These are phyloP conservation scores for Argyresthia goedartella DNA, from an alignment of 2,888 invertebrate species.

Conservation along the genomic window DNA sequence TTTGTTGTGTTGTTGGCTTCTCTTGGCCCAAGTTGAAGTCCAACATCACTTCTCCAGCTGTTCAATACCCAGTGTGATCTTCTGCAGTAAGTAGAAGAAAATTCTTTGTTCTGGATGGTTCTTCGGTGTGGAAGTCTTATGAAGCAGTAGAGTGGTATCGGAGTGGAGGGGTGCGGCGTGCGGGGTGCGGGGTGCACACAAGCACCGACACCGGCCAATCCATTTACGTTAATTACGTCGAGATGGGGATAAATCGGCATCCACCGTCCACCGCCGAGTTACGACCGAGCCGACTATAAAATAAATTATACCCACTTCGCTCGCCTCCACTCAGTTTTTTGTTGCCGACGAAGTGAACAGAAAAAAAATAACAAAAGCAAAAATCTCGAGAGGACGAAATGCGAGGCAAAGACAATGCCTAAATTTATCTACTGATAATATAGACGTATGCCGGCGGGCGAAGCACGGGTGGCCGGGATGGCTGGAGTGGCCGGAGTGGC, in stretches of 20 bases:
- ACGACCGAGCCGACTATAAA: slow-evolving; percentile 69
- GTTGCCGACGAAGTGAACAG: slow-evolving; percentile 47
- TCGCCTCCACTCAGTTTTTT: slow-evolving; percentile 69
- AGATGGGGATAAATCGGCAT: slow-evolving; percentile 69
- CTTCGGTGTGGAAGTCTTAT: too few species aligned
- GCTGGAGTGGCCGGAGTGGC: too few species aligned
- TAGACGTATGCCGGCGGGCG: slow-evolving; percentile 66
- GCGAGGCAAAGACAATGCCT: slow-evolving; percentile 70
- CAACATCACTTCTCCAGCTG: too few species aligned
- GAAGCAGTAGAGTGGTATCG: too few species aligned
- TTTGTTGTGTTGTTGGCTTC: too few species aligned
- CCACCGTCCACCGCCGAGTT: slow-evolving; percentile 68
- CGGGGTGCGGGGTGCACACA: slow-evolving; percentile 35
- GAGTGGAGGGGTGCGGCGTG: slow-evolving; percentile 16
- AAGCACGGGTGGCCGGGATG: slow-evolving; percentile 41
- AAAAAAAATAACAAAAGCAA: slow-evolving; percentile 57
- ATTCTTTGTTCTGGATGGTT: too few species aligned
- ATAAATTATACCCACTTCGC: slow-evolving; percentile 71
- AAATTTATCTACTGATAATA: slow-evolving; percentile 72
- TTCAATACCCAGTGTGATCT: too few species aligned
- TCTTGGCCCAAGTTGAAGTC: too few species aligned
- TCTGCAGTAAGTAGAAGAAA: too few species aligned
- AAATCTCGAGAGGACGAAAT: slow-evolving; percentile 66
- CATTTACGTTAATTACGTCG: slow-evolving; percentile 69
- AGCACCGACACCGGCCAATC: slow-evolving; percentile 57